Evolutionary conservation across 2,888 invertebrate genomes (phyloP).

Genomic region (Acrobasis repandana): DNA sequence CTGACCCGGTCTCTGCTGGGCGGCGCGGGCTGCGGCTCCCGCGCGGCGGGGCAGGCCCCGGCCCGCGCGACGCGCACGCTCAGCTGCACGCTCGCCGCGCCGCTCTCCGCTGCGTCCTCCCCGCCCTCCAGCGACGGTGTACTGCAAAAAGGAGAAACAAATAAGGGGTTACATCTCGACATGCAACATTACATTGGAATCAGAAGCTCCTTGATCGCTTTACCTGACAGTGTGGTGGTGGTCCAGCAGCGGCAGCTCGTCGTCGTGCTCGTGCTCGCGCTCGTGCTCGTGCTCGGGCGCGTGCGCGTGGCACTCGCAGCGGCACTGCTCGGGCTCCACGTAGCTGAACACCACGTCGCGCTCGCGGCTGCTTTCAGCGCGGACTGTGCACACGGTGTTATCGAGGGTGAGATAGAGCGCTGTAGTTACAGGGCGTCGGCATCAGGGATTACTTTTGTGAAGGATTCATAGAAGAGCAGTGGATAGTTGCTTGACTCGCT

Average conservation of each 20-base stretch:
- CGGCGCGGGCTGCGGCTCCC: conserved; percentile 72
- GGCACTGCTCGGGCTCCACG: conserved; percentile 93
- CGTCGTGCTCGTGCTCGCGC: conserved; percentile 34
- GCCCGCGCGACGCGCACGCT: conserved; percentile 38
- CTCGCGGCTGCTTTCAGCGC: conserved; percentile 53
- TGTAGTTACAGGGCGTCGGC: too few species aligned
- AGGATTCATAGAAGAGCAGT: too few species aligned
- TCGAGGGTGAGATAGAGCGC: too few species aligned
- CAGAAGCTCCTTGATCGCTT: too few species aligned
- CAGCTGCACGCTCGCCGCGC: conserved; percentile 51
- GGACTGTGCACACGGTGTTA: too few species aligned
- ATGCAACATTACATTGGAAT: too few species aligned
- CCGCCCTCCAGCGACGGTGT: conserved; percentile 83
- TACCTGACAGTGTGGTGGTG: conserved; percentile 31
- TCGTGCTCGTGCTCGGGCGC: conserved; percentile 42
- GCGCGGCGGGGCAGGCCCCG: conserved; percentile 84
- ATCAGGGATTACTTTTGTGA: too few species aligned
- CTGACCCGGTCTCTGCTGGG: conserved; percentile 9
- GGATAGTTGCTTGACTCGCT: too few species aligned
- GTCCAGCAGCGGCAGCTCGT: conserved; percentile 56
- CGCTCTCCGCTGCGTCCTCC: conserved; percentile 56
- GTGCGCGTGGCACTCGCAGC: conserved; percentile 92
- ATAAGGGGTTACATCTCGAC: too few species aligned
- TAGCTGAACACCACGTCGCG: conserved; percentile 85
- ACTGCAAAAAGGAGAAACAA: conserved; percentile 28